Conservation (phyloP, 1,140 invertebrate genomes). For the Achroia grisella region DNA sequence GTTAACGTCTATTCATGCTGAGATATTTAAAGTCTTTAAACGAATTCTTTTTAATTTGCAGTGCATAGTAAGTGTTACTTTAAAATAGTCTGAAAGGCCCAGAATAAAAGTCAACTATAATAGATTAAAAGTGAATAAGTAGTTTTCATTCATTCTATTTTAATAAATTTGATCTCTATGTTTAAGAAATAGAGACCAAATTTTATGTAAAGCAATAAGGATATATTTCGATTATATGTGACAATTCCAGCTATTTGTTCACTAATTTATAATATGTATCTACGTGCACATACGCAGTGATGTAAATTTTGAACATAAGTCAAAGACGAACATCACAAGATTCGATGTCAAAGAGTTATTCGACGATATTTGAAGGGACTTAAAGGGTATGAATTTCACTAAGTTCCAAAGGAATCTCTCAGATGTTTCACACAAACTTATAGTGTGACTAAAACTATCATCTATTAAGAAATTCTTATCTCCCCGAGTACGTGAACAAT, state of each 20-base stretch:
- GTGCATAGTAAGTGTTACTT: no score
- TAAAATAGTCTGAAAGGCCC: no score
- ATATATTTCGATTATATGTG: no score
- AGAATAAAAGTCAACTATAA: no score
- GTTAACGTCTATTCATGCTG: constrained; percentile 40
- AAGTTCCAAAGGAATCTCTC: constrained; percentile 21
- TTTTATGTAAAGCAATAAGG: no score
- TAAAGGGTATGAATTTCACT: constrained; percentile 14
- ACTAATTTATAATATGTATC: background rate
- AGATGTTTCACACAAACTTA: constrained; percentile 19
- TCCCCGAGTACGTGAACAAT: constrained; percentile 1
- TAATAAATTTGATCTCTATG: no score
- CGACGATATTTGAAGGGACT: constrained; percentile 11
- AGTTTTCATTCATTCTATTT: no score
- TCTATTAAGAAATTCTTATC: constrained; percentile 18
- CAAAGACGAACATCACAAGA: background rate
- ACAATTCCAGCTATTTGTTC: no score
- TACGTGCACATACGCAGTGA: background rate
- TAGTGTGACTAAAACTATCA: constrained; percentile 17
- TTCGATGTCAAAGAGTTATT: constrained; percentile 21
- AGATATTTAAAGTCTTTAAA: constrained; percentile 7
- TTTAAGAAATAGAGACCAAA: no score
- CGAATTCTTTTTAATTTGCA: constrained; percentile 2
- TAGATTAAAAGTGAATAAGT: no score
- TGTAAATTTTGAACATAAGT: no score